Conservation (phyloP, 2,113 vertebrate genomes). For the Mugil cephalus region DNA sequence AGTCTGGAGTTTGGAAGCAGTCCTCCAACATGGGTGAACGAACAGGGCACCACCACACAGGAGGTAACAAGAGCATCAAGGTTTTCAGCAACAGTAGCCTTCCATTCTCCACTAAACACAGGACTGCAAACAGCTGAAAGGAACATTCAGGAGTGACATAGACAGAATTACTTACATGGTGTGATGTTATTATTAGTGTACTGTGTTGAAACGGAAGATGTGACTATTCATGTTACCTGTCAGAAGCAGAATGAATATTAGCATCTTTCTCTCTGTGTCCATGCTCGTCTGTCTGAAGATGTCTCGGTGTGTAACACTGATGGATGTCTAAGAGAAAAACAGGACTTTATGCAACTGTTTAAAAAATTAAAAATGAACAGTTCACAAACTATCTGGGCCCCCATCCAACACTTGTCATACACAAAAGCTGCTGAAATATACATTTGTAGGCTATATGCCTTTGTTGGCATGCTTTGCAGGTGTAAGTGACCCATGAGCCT, state of each 20-base stretch:
- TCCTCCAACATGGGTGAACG: slow-evolving; percentile 54
- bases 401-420: too few relatives aligned
- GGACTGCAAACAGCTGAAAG: slow-evolving; percentile 40
- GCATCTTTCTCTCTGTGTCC: slow-evolving; percentile 5
- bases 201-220: not conserved
- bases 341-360: too few relatives aligned
- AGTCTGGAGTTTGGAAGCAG: slow-evolving; percentile 26
- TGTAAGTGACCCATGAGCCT: too few relatives aligned
- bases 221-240: slow-evolving; percentile 34
- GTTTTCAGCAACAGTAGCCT: not conserved
- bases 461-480: too few relatives aligned
- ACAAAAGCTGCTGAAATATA: too few relatives aligned
- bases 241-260: slow-evolving; percentile 13
- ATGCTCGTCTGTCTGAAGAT: slow-evolving; percentile 14
- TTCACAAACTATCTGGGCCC: too few relatives aligned
- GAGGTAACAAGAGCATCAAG: slow-evolving; percentile 56
- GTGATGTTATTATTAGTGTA: not conserved
- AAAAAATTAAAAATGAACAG: too few relatives aligned
- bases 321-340: not conserved
- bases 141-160: not conserved
- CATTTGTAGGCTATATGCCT: too few relatives aligned
- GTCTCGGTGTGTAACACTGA: not conserved
- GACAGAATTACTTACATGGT: too few relatives aligned
- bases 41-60: slow-evolving; percentile 77
- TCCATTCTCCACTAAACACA: slow-evolving; percentile 55